Evolutionary conservation across 2,797 vertebrate species (phyloP).

Genomic region (Acanthurus leucopareius): DNA sequence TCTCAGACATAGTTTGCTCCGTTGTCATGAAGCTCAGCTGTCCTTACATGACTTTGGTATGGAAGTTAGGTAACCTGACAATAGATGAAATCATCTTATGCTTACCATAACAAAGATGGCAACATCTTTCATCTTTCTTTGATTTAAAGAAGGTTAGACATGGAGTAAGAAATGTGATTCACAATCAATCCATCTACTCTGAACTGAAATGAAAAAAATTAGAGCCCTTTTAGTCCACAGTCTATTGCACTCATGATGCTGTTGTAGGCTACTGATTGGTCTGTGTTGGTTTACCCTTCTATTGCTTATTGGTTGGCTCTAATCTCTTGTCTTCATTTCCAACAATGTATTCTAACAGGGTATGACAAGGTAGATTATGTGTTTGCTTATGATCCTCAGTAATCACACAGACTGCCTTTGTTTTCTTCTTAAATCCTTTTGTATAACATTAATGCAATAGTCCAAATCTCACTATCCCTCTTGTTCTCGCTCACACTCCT

Average conservation of each 20-base stretch:
- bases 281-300: constrained; percentile 18
- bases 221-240: background rate
- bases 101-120: background rate
- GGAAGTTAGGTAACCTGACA: background rate
- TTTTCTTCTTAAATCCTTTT: constrained; percentile 67
- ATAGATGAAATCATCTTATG: background rate
- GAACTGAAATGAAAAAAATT: background rate
- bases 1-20: too few relatives aligned
- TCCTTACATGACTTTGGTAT: background rate
- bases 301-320: constrained; percentile 27
- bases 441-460: constrained; percentile 66
- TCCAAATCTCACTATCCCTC: constrained; percentile 30
- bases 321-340: constrained; percentile 39
- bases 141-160: background rate
- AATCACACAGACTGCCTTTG: constrained; percentile 63
- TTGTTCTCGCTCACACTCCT: constrained; percentile 8
- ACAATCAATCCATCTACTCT: background rate
- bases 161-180: background rate
- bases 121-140: too few relatives aligned
- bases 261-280: background rate
- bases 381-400: constrained; percentile 51
- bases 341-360: constrained; percentile 35
- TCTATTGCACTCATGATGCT: background rate
- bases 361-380: constrained; percentile 50
- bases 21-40: background rate